phyloP scores from a whole-genome alignment of 1,140 invertebrate species.

The Caerostris darwini region DNA sequence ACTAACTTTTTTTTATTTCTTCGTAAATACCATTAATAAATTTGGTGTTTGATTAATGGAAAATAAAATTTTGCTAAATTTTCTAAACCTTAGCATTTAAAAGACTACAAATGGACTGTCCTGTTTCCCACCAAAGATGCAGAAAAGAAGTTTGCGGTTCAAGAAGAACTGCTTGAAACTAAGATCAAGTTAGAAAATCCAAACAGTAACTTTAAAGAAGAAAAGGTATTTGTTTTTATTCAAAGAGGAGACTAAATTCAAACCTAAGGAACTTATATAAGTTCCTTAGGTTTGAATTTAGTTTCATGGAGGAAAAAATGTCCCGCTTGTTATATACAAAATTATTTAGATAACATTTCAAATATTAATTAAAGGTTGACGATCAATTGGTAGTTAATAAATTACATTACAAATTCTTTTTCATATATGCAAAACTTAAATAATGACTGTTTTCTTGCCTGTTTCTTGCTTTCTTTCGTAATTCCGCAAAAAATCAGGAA shows the following conservation, averaged over 20 bases:
- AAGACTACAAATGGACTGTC: slow-evolving; percentile 3
- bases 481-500: too few species aligned
- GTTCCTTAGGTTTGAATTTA: too few species aligned
- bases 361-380: neutral
- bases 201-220: neutral
- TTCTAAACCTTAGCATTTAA: neutral
- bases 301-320: too few species aligned
- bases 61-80: neutral
- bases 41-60: too few species aligned
- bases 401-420: too few species aligned
- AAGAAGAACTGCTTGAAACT: slow-evolving; percentile 25
- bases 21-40: too few species aligned
- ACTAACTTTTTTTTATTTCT: too few species aligned
- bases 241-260: neutral
- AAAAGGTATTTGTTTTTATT: slow-evolving; percentile 7
- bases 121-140: neutral
- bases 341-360: neutral
- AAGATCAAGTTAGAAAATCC: slow-evolving; percentile 10
- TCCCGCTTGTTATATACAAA: neutral
- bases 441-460: too few species aligned
- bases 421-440: too few species aligned
- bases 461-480: too few species aligned
- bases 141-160: neutral
- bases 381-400: too few species aligned
- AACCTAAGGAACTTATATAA: neutral